These are phyloP conservation scores for Hoplostethus mediterraneus DNA, from an alignment of 2,797 vertebrate species.

Conservation along the genomic window DNA sequence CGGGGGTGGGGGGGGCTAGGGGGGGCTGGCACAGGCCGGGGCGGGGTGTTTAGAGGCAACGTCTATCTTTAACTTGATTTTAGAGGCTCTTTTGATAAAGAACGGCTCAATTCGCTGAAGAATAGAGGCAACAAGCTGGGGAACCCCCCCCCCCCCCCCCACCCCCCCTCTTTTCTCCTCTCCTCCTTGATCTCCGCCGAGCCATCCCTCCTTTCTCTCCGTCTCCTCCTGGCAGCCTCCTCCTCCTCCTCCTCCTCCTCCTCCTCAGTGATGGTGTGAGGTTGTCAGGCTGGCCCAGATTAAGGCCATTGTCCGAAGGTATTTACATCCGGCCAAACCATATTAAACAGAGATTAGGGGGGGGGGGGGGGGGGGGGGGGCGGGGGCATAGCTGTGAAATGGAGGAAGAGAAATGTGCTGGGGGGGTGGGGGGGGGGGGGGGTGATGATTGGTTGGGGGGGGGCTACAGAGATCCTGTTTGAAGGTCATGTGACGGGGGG, in stretches of 20 bases:
- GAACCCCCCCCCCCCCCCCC: conserved; percentile 61
- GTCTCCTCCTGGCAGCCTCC: conserved; percentile 66
- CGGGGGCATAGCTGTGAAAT: conserved; percentile 80
- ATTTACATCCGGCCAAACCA: conserved; percentile 90
- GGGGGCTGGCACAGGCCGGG: conserved; percentile 66
- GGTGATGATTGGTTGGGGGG: conserved; percentile 20
- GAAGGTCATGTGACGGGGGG: conserved; percentile 82
- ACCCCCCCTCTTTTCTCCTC: conserved; percentile 52
- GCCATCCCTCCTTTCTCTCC: conserved; percentile 60
- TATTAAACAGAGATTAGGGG: conserved; percentile 90
- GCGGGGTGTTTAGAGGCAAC: conserved; percentile 78
- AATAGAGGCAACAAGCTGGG: conserved; percentile 77
- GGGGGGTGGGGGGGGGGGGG: conserved; percentile 6
- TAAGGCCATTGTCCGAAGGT: conserved; percentile 86
- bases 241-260: conserved; percentile 54
- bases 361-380: neutral
- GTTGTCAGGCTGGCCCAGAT: conserved; percentile 86
- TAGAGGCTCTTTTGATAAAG: conserved; percentile 71
- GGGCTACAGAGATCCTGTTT: conserved; percentile 70
- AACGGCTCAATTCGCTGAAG: conserved; percentile 65
- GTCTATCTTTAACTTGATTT: conserved; percentile 82
- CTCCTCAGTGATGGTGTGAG: conserved; percentile 67
- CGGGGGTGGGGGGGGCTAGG: conserved; percentile 45
- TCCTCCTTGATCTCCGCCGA: conserved; percentile 65
- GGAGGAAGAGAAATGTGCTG: conserved; percentile 80